phyloP scores from a whole-genome alignment of 2,888 invertebrate genomes.

The Yponomeuta plumbellus region DNA sequence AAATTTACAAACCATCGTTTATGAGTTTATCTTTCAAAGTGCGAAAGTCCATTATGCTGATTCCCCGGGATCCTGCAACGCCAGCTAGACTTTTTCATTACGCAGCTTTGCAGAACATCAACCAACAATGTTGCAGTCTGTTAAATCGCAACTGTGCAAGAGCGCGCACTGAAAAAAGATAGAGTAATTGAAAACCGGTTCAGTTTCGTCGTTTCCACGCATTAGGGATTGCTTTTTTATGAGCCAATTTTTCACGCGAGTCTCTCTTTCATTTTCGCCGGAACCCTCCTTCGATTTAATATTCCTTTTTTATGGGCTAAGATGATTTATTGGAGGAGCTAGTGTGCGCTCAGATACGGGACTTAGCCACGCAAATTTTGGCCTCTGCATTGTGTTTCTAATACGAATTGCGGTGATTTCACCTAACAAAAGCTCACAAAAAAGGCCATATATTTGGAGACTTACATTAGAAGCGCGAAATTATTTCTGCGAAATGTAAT shows the following conservation, averaged over 20 bases:
- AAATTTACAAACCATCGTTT: background rate
- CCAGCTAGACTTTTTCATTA: background rate
- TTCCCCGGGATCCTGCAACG: background rate
- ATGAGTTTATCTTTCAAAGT: background rate
- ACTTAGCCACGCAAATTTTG: constrained; percentile 39
- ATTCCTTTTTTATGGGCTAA: constrained; percentile 56
- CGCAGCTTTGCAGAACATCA: background rate
- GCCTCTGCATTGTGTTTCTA: constrained; percentile 16
- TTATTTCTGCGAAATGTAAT: background rate
- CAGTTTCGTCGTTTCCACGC: constrained; percentile 49
- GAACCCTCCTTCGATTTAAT: constrained; percentile 58
- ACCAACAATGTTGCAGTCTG: constrained; percentile 2
- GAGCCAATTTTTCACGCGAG: constrained; percentile 61
- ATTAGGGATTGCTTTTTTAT: constrained; percentile 60
- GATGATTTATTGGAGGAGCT: constrained; percentile 57
- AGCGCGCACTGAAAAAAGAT: background rate
- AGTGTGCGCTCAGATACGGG: constrained; percentile 40
- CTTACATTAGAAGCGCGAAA: background rate
- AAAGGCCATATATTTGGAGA: background rate
- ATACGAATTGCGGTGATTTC: background rate
- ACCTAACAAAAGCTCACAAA: background rate
- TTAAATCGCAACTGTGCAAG: background rate
- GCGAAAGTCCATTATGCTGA: background rate
- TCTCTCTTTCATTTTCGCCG: constrained; percentile 45
- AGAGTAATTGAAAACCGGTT: constrained; percentile 51